A percentile compares a stretch with the other conserved stretches of the same genome.
Conservation (phyloP, 35 echinoderm and acorn worm species). For the Diadema setosum region DNA sequence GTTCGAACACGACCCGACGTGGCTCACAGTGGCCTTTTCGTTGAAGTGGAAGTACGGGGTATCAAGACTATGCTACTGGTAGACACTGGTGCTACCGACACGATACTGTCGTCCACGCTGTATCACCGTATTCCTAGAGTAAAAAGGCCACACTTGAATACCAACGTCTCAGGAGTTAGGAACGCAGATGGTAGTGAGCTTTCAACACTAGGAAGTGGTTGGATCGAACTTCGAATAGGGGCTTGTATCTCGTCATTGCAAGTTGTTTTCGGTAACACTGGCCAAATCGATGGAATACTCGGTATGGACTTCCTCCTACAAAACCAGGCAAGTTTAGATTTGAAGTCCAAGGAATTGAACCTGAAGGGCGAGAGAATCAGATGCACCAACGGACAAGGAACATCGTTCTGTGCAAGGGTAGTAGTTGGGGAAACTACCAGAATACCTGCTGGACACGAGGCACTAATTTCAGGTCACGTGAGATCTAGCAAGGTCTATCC, state of each 20-base stretch:
- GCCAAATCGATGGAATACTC: no score
- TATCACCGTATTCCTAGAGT: neutral
- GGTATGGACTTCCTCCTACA: no score
- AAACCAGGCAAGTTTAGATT: no score
- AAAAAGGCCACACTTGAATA: neutral
- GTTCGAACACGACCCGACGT: neutral
- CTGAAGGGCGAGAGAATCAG: neutral
- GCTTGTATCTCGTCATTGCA: no score
- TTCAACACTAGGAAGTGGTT: neutral
- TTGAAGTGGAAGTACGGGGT: neutral
- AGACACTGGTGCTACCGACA: neutral
- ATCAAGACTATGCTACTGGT: neutral
- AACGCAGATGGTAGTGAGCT: neutral
- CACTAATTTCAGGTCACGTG: neutral
- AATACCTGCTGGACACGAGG: neutral
- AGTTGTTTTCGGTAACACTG: no score
- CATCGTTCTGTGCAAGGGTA: neutral
- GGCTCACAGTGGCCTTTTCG: neutral
- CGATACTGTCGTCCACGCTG: neutral
- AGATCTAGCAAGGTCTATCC: no score
- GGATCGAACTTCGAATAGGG: neutral
- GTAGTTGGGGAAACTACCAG: neutral
- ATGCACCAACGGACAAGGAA: neutral
- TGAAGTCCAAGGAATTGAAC: neutral
- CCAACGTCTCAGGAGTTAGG: neutral